Conservation (phyloP, 2,888 invertebrate species). For the Xestia rhomboidea region DNA sequence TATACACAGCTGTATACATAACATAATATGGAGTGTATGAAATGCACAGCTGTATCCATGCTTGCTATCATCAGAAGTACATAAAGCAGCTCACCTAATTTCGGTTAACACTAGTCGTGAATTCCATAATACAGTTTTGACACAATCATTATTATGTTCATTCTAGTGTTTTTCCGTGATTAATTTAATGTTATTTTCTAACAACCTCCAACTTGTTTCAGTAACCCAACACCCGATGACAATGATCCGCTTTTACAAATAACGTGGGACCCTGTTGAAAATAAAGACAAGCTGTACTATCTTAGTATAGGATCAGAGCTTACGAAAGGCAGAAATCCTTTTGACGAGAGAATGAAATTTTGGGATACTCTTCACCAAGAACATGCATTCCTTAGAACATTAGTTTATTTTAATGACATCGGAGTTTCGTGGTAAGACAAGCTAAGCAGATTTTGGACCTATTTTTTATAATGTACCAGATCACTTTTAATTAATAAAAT, state of each 20-base stretch:
- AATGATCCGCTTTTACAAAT: slow-evolving; percentile 83
- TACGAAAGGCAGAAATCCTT: slow-evolving; percentile 86
- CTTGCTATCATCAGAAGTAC: background rate
- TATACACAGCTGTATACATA: slow-evolving; percentile 9
- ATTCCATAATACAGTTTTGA: slow-evolving; percentile 3
- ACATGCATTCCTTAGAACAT: slow-evolving; percentile 78
- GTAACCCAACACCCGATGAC: slow-evolving; percentile 86
- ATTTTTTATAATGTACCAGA: slow-evolving; percentile 25
- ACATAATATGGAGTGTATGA: background rate
- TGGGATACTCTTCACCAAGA: slow-evolving; percentile 86
- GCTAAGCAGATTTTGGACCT: slow-evolving; percentile 5
- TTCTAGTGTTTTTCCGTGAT: background rate
- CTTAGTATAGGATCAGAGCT: slow-evolving; percentile 84
- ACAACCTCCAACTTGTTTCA: slow-evolving; percentile 68
- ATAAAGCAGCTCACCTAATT: slow-evolving; percentile 2
- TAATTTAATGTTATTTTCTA: background rate
- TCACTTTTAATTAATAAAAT: slow-evolving; percentile 20
- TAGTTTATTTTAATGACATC: slow-evolving; percentile 82
- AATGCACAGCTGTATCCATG: slow-evolving; percentile 1
- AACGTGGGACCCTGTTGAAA: slow-evolving; percentile 85
- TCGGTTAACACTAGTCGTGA: background rate
- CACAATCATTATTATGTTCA: background rate
- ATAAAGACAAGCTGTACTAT: slow-evolving; percentile 81
- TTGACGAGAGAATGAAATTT: slow-evolving; percentile 84
- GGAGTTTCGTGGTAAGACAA: slow-evolving; percentile 77